phyloP scores from a whole-genome alignment of 2,797 vertebrate genomes.

The Pipistrellus pygmaeus region DNA sequence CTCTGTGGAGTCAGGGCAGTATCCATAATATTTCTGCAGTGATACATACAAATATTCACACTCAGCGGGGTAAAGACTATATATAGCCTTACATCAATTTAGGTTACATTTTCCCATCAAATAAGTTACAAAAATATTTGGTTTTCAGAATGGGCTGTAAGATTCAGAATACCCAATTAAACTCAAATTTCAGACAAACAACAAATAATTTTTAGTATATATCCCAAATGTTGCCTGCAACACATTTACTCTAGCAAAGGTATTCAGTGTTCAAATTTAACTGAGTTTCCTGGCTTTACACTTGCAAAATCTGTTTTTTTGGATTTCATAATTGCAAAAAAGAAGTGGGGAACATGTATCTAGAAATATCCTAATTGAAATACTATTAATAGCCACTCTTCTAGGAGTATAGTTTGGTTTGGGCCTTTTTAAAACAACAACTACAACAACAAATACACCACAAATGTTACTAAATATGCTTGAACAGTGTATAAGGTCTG shows the following conservation, averaged over 20 bases:
- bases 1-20: neutral
- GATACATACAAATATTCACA: neutral
- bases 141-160: neutral
- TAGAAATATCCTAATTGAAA: conserved; percentile 41
- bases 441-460: neutral
- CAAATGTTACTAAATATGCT: conserved; percentile 11
- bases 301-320: conserved; percentile 33
- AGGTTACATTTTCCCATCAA: conserved; percentile 39
- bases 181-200: conserved; percentile 34
- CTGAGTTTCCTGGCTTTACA: neutral
- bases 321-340: conserved; percentile 16
- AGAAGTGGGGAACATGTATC: neutral
- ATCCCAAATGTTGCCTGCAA: neutral
- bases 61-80: neutral
- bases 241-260: neutral
- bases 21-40: neutral
- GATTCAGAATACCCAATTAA: neutral
- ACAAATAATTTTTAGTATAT: conserved; percentile 23
- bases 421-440: conserved; percentile 3
- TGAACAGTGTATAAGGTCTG: neutral
- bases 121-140: conserved; percentile 7
- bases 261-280: conserved; percentile 16
- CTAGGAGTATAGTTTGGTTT: neutral
- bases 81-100: neutral
- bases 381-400: conserved; percentile 11